Evolutionary conservation across 2,113 vertebrate genomes (phyloP).

Genomic region (Struthidea cinerea): DNA sequence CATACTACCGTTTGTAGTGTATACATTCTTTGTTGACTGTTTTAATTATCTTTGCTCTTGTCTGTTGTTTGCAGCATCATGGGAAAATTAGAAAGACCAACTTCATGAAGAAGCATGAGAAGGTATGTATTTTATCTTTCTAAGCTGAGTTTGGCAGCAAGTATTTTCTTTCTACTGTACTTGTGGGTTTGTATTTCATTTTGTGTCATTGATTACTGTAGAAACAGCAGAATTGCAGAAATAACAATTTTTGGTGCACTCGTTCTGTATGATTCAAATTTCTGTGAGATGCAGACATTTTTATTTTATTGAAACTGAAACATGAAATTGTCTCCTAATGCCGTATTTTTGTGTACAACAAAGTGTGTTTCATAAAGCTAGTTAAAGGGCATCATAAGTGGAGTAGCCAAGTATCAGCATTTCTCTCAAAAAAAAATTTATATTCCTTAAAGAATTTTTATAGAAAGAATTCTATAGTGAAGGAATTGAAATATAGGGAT

Average conservation of each 20-base stretch:
- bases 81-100: conserved; percentile 92
- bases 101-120: conserved; percentile 94
- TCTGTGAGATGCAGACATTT: background rate
- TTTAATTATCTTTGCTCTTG: background rate
- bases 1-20: background rate
- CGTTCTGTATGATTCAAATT: background rate
- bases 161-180: background rate
- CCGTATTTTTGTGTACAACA: background rate
- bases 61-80: conserved; percentile 80
- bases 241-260: background rate
- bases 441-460: background rate
- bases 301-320: background rate
- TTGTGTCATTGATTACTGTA: background rate
- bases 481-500: background rate
- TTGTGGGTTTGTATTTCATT: background rate
- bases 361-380: background rate
- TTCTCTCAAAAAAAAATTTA: background rate
- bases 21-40: background rate
- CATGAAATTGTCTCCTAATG: background rate
- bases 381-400: background rate
- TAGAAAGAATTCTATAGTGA: background rate
- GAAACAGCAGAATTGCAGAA: background rate
- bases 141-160: background rate
- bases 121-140: conserved; percentile 71
- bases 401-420: background rate